A percentile compares a stretch with the other conserved stretches of the same genome.
phyloP scores from a whole-genome alignment of 2,888 invertebrate species.

The Amorpha juglandis region DNA sequence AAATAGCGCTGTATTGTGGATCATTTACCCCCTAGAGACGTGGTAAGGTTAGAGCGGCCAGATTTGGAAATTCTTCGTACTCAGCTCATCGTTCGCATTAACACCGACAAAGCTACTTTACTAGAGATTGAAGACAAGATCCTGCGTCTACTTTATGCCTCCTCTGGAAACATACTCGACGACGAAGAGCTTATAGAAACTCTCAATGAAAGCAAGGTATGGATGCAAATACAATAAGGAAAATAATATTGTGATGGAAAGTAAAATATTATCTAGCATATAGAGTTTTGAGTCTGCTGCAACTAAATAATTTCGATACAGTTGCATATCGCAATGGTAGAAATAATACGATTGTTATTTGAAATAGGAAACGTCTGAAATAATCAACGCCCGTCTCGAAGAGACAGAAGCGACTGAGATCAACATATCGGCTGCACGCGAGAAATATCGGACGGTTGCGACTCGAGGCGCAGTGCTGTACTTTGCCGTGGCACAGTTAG shows the following conservation, averaged over 20 bases:
- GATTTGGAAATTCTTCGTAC: constrained; percentile 93
- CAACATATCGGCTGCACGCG: constrained; percentile 92
- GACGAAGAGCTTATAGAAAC: constrained; percentile 97
- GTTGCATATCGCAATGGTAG: not conserved
- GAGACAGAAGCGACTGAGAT: constrained; percentile 95
- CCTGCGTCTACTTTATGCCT: constrained; percentile 90
- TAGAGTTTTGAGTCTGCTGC: not conserved
- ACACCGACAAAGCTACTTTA: constrained; percentile 92
- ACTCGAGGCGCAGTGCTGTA: constrained; percentile 95
- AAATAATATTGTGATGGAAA: no score
- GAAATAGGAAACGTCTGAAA: constrained; percentile 92
- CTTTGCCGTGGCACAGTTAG: constrained; percentile 94
- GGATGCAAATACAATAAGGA: constrained; percentile 27
- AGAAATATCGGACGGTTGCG: constrained; percentile 93
- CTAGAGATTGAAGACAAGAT: constrained; percentile 96
- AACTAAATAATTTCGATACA: no score
- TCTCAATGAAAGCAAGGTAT: constrained; percentile 92
- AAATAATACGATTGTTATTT: not conserved
- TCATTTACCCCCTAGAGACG: constrained; percentile 80
- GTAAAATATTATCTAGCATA: no score
- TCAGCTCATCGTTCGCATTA: constrained; percentile 93
- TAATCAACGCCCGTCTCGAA: constrained; percentile 93
- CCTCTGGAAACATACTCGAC: constrained; percentile 95
- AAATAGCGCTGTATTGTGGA: no score
- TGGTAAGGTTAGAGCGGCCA: constrained; percentile 95